A percentile compares a stretch with the other conserved stretches of the same genome.
Evolutionary conservation across 2,888 invertebrate genomes (phyloP).

Genomic region (Seladonia tumulorum): DNA sequence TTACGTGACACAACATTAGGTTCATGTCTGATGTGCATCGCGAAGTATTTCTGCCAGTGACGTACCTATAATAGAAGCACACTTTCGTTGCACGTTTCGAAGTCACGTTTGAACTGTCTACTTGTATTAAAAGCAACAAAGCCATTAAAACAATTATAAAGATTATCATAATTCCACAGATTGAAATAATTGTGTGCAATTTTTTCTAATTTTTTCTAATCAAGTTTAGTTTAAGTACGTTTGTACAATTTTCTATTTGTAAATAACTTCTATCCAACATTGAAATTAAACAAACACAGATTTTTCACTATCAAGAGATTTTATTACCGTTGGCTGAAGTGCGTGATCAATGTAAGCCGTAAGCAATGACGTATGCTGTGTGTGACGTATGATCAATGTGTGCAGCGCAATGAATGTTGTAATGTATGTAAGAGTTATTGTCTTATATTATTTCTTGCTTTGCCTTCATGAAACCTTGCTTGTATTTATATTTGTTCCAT

Average conservation of each 20-base stretch:
- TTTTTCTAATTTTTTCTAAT: background rate
- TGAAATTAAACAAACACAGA: no score
- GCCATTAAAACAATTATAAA: background rate
- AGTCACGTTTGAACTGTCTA: background rate
- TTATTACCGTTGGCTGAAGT: no score
- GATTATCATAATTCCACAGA: background rate
- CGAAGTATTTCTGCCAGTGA: background rate
- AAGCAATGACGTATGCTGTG: no score
- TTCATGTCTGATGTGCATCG: background rate
- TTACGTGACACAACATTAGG: constrained; percentile 3
- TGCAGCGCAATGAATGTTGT: no score
- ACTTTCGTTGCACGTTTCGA: background rate
- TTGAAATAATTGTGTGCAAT: background rate
- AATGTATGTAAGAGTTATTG: no score
- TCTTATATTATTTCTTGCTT: no score
- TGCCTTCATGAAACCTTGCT: no score
- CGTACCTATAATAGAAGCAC: background rate
- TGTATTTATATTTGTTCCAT: no score
- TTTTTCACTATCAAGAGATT: no score
- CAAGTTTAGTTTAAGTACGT: background rate
- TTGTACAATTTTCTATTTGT: background rate
- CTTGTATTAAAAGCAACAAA: background rate
- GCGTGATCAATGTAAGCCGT: no score
- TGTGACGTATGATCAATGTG: no score
- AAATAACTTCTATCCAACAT: background rate